These are phyloP conservation scores for Tadarida brasiliensis DNA, from an alignment of 2,797 vertebrate species.

Conservation along the genomic window DNA sequence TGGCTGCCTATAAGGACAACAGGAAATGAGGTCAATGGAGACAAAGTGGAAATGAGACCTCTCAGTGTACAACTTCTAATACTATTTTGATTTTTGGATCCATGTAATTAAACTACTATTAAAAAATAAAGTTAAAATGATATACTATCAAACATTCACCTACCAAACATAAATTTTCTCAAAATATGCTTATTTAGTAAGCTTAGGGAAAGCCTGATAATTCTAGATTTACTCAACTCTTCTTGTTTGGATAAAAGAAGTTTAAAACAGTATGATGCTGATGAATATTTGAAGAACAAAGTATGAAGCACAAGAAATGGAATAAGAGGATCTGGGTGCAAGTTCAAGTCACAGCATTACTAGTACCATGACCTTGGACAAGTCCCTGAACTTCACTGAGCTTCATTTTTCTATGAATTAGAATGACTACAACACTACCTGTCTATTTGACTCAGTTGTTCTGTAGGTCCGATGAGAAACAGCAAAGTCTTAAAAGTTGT, in stretches of 20 bases:
- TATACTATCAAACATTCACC: not conserved
- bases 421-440: not conserved
- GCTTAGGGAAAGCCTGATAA: conserved; percentile 14
- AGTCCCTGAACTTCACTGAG: not conserved
- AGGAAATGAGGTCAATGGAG: not conserved
- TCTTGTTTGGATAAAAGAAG: not conserved
- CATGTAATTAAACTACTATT: not conserved
- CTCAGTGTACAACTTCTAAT: not conserved
- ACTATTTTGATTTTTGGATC: conserved; percentile 28
- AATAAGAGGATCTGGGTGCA: not conserved
- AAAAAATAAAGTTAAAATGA: conserved; percentile 31
- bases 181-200: conserved; percentile 11
- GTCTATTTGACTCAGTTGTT: not conserved
- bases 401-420: not conserved
- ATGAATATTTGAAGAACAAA: not conserved
- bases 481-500: not conserved
- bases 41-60: not conserved
- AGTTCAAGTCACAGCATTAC: not conserved
- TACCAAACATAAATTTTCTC: not conserved
- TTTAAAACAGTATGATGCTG: not conserved
- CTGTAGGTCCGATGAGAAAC: not conserved
- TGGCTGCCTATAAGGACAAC: not conserved
- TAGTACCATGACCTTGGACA: not conserved
- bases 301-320: not conserved
- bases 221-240: not conserved